Evolutionary conservation across 2,888 invertebrate genomes (phyloP).

Genomic region (Melangyna quadrimaculata): DNA sequence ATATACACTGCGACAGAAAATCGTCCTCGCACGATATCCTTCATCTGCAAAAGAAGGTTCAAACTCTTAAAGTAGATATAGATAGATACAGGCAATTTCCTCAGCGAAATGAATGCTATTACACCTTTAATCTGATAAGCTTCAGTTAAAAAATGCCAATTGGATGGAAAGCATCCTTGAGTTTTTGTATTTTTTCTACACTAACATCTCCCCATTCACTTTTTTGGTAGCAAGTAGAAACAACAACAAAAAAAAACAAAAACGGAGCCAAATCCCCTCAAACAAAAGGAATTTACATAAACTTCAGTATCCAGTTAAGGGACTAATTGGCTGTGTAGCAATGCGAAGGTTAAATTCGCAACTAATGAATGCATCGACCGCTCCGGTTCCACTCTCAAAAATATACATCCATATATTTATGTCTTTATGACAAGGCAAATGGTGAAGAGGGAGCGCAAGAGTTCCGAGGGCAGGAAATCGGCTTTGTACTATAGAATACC

Average conservation of each 20-base stretch:
- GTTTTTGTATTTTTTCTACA: background rate
- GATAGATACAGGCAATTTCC: slow-evolving; percentile 25
- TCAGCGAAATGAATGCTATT: slow-evolving; percentile 25
- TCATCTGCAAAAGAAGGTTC: background rate
- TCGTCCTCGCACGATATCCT: slow-evolving; percentile 13
- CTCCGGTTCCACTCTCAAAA: slow-evolving; percentile 9
- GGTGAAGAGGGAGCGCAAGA: background rate
- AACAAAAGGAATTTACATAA: slow-evolving; percentile 53
- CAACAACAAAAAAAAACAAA: slow-evolving; percentile 3
- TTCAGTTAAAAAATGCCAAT: slow-evolving; percentile 22
- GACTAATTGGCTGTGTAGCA: slow-evolving; percentile 63
- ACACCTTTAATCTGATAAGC: slow-evolving; percentile 11
- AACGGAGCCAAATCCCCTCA: background rate
- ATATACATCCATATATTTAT: background rate
- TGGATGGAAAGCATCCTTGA: slow-evolving; percentile 27
- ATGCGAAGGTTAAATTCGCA: slow-evolving; percentile 62
- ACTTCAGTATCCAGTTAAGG: slow-evolving; percentile 48
- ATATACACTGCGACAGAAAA: slow-evolving; percentile 1
- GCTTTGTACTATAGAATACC: slow-evolving; percentile 23
- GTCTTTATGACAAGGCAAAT: background rate
- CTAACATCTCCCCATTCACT: background rate
- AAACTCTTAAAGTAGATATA: slow-evolving; percentile 36
- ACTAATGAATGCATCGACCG: slow-evolving; percentile 64
- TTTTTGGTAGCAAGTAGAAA: background rate
- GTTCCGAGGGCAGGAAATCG: slow-evolving; percentile 17